Percentiles rank a stretch among this genome's conserved stretches.
phyloP scores from a whole-genome alignment of 2,113 vertebrate genomes.

The Coptodon bakossiorum region DNA sequence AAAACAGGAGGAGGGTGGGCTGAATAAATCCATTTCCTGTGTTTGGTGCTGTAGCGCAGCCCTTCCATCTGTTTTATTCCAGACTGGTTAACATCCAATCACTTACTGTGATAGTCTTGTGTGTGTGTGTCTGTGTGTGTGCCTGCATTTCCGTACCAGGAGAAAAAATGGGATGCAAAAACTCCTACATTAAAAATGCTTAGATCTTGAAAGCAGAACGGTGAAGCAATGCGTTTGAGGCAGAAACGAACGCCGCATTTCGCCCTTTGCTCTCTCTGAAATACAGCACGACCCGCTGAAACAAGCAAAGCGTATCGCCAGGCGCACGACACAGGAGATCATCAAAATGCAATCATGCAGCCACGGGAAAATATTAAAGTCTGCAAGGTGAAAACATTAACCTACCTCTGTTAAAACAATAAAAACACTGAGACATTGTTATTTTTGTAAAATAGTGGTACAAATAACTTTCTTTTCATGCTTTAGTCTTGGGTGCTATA shows the following conservation, averaged over 20 bases:
- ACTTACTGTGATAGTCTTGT: slow-evolving; percentile 16
- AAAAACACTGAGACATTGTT: not conserved
- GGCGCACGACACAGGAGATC: slow-evolving; percentile 1
- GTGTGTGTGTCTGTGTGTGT: not conserved
- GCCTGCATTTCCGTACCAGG: not conserved
- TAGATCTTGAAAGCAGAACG: slow-evolving; percentile 15
- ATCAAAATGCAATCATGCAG: slow-evolving; percentile 2
- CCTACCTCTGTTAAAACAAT: slow-evolving; percentile 7
- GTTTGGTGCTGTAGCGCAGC: slow-evolving; percentile 5
- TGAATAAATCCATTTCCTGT: slow-evolving; percentile 48
- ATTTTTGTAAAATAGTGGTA: not conserved
- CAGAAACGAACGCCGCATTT: not conserved
- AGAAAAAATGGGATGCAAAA: slow-evolving; percentile 27
- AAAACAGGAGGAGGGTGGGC: slow-evolving; percentile 14
- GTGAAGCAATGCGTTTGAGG: slow-evolving; percentile 13
- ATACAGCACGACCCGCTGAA: not conserved
- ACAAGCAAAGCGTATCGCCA: not conserved
- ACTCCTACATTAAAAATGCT: slow-evolving; percentile 22
- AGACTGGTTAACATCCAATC: slow-evolving; percentile 47
- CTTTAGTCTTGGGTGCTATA: not conserved
- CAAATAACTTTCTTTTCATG: not conserved
- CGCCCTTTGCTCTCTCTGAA: not conserved
- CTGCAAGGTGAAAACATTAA: slow-evolving; percentile 1
- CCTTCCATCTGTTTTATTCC: slow-evolving; percentile 44
- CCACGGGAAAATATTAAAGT: not conserved